A percentile compares a stretch with the other conserved stretches of the same genome.
Evolutionary conservation across 2,113 vertebrate species (phyloP).

Genomic region (Bucco capensis): DNA sequence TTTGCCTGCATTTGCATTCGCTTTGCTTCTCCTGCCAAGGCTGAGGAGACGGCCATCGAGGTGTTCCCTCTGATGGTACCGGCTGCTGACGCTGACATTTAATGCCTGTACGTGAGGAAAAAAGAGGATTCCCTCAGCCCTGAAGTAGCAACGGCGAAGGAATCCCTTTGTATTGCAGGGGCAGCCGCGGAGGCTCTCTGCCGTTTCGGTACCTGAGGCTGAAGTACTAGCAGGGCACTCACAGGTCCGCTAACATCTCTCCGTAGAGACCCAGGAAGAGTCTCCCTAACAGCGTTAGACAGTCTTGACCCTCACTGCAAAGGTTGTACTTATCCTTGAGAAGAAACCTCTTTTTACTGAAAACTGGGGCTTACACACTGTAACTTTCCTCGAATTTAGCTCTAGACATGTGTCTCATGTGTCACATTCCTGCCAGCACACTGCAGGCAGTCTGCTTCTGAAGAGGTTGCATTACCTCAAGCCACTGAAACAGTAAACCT

Average conservation of each 20-base stretch:
- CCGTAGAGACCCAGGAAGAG: background rate
- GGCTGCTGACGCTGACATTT: background rate
- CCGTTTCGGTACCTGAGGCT: rapidly evolving
- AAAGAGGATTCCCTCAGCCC: background rate
- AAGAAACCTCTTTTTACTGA: background rate
- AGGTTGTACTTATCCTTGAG: background rate
- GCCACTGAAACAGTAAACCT: conserved; percentile 19
- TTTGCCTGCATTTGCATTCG: background rate
- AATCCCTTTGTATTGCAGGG: background rate
- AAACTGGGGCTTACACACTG: background rate
- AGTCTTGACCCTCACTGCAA: background rate
- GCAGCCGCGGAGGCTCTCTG: background rate
- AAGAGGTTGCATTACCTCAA: background rate
- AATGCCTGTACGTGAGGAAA: background rate
- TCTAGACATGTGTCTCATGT: background rate
- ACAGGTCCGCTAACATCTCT: background rate
- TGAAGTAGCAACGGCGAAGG: background rate
- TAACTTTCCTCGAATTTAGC: background rate
- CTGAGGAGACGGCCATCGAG: background rate
- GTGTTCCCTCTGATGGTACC: background rate
- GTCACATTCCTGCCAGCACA: background rate
- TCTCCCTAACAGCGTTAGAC: background rate
- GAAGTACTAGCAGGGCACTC: background rate
- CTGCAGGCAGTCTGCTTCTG: background rate
- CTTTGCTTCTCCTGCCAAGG: background rate